phyloP scores from a whole-genome alignment of 2,797 vertebrate species.

The Esox masquinongy region DNA sequence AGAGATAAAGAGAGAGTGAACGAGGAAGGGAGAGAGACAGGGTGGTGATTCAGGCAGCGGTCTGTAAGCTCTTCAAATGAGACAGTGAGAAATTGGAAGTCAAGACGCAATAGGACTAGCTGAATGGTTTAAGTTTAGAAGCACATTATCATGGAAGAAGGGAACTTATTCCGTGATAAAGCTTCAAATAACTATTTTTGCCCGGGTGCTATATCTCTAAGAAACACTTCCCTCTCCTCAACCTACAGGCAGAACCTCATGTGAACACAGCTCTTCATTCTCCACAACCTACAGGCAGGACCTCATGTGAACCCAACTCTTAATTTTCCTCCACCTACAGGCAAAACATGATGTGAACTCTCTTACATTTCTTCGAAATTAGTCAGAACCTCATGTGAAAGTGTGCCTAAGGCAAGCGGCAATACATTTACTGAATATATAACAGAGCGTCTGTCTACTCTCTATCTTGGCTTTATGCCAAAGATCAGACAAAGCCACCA shows the following conservation, averaged over 20 bases:
- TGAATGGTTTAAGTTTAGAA: not conserved
- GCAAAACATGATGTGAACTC: not conserved
- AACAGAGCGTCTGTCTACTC: not conserved
- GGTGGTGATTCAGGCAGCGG: slow-evolving; percentile 40
- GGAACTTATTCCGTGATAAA: too few relatives aligned
- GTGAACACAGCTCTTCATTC: not conserved
- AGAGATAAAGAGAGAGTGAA: not conserved
- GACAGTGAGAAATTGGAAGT: too few relatives aligned
- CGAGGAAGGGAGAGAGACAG: slow-evolving; percentile 12
- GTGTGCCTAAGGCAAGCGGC: not conserved
- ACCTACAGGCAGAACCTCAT: too few relatives aligned
- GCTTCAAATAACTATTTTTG: not conserved
- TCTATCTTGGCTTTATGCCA: not conserved
- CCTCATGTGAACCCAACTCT: slow-evolving; percentile 43
- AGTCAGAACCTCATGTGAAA: not conserved
- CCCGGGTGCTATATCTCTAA: not conserved
- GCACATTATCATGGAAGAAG: too few relatives aligned
- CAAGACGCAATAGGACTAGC: not conserved
- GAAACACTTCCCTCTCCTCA: not conserved
- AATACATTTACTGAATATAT: not conserved
- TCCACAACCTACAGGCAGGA: slow-evolving; percentile 29
- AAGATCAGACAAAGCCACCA: not conserved
- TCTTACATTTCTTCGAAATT: too few relatives aligned
- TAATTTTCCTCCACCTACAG: not conserved
- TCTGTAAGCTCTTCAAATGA: slow-evolving; percentile 41